These are phyloP conservation scores for Sycophila texana DNA, from an alignment of 2,888 invertebrate genomes.

Conservation along the genomic window DNA sequence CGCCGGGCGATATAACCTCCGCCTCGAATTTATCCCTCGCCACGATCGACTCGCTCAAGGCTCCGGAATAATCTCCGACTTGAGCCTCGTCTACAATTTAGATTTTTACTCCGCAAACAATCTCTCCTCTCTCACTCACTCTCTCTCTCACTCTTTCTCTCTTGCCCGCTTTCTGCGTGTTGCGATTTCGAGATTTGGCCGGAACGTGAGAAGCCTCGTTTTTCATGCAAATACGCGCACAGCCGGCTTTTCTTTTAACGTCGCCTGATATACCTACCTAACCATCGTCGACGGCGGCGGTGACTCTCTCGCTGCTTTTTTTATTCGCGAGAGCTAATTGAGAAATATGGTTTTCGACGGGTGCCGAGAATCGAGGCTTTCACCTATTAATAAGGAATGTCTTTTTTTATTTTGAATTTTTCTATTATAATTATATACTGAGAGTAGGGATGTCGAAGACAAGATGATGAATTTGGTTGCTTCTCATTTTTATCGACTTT, in stretches of 20 bases:
- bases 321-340: too few relatives aligned
- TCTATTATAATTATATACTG: too few relatives aligned
- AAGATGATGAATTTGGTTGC: too few relatives aligned
- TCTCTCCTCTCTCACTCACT: slow-evolving; percentile 38
- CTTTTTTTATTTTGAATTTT: too few relatives aligned
- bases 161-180: slow-evolving; percentile 37
- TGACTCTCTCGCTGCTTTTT: not conserved
- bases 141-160: not conserved
- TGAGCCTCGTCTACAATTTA: slow-evolving; percentile 54
- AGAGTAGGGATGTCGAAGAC: too few relatives aligned
- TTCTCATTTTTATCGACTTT: too few relatives aligned
- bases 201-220: slow-evolving; percentile 51
- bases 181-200: slow-evolving; percentile 50
- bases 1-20: slow-evolving; percentile 46
- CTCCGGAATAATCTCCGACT: slow-evolving; percentile 53
- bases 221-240: slow-evolving; percentile 49
- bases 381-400: too few relatives aligned
- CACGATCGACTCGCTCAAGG: slow-evolving; percentile 55
- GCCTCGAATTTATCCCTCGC: slow-evolving; percentile 53
- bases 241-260: slow-evolving; percentile 40
- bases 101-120: slow-evolving; percentile 56
- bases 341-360: slow-evolving; percentile 2
- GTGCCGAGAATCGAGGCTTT: too few relatives aligned
- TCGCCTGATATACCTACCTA: not conserved
- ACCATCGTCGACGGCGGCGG: not conserved